phyloP scores from a whole-genome alignment of 2,888 invertebrate species.

The Itoplectis maculator region DNA sequence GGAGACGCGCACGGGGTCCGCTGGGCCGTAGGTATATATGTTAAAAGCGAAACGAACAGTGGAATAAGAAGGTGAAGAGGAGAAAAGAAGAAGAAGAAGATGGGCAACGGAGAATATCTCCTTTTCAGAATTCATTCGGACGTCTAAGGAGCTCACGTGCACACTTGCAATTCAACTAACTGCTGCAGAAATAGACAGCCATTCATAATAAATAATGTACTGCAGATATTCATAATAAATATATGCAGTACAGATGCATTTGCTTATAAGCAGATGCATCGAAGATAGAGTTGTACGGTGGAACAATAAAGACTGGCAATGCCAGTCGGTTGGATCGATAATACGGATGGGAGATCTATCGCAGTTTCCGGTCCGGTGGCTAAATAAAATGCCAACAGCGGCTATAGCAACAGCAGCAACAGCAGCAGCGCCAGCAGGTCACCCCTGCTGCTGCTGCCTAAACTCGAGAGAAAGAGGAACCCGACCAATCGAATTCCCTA shows the following conservation, averaged over 20 bases:
- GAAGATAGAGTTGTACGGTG: neutral
- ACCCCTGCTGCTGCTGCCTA: constrained; percentile 48
- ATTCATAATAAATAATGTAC: neutral
- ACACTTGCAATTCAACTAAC: constrained; percentile 4
- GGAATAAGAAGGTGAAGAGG: constrained; percentile 55
- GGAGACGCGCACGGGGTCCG: constrained; percentile 52
- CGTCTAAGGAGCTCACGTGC: constrained; percentile 20
- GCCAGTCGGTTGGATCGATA: constrained; percentile 61
- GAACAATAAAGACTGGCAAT: constrained; percentile 2
- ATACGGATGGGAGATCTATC: constrained; percentile 65
- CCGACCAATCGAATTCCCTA: constrained; percentile 74
- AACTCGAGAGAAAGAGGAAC: constrained; percentile 39
- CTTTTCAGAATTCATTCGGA: constrained; percentile 40
- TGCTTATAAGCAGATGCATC: neutral
- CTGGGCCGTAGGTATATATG: constrained; percentile 22
- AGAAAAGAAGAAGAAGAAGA: constrained; percentile 52
- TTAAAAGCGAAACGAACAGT: constrained; percentile 48
- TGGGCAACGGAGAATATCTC: constrained; percentile 16
- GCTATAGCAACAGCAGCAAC: constrained; percentile 38
- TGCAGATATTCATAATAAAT: neutral
- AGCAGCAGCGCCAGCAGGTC: constrained; percentile 47
- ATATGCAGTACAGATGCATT: no score
- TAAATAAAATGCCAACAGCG: constrained; percentile 71
- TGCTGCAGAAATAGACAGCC: neutral
- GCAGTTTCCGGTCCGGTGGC: constrained; percentile 67